A percentile compares a stretch with the other conserved stretches of the same genome.
phyloP scores from a whole-genome alignment of 92 coral and sea anemone species.

The Plumapathes pennacea region DNA sequence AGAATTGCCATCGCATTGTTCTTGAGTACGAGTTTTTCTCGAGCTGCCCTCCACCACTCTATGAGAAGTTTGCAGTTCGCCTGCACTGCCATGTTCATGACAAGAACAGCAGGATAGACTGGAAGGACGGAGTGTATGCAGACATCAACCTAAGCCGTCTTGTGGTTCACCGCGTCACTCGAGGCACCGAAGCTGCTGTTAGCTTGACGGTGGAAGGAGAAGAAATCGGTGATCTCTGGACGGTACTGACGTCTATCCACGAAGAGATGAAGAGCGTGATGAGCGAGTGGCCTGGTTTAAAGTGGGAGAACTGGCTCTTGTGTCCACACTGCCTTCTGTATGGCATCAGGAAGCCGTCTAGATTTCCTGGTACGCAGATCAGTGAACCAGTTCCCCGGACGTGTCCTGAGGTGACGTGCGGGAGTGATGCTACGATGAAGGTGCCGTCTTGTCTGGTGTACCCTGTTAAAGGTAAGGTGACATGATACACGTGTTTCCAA shows the following conservation, averaged over 20 bases:
- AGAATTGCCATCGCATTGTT: slow-evolving; percentile 6
- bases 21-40: slow-evolving; percentile 50
- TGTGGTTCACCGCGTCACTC: slow-evolving; percentile 24
- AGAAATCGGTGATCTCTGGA: slow-evolving; percentile 36
- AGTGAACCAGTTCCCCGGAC: slow-evolving; percentile 1
- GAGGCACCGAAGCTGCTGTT: slow-evolving; percentile 10
- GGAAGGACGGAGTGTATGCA: slow-evolving; percentile 56
- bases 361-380: slow-evolving; percentile 37
- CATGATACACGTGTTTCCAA: too few relatives aligned
- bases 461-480: slow-evolving; percentile 14
- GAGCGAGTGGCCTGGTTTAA: slow-evolving; percentile 60
- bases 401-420: slow-evolving; percentile 31
- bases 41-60: slow-evolving; percentile 46
- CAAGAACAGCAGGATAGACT: slow-evolving; percentile 41
- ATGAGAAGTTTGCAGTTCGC: slow-evolving; percentile 46
- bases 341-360: slow-evolving; percentile 22
- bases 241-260: slow-evolving; percentile 23
- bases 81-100: slow-evolving; percentile 48
- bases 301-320: slow-evolving; percentile 50
- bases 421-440: slow-evolving; percentile 2
- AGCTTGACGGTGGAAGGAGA: slow-evolving; percentile 43
- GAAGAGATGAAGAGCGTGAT: slow-evolving; percentile 24
- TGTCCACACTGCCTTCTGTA: slow-evolving; percentile 57
- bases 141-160: slow-evolving; percentile 16
- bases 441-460: slow-evolving; percentile 21